phyloP scores from a whole-genome alignment of 2,113 vertebrate genomes.

The Euleptes europaea region DNA sequence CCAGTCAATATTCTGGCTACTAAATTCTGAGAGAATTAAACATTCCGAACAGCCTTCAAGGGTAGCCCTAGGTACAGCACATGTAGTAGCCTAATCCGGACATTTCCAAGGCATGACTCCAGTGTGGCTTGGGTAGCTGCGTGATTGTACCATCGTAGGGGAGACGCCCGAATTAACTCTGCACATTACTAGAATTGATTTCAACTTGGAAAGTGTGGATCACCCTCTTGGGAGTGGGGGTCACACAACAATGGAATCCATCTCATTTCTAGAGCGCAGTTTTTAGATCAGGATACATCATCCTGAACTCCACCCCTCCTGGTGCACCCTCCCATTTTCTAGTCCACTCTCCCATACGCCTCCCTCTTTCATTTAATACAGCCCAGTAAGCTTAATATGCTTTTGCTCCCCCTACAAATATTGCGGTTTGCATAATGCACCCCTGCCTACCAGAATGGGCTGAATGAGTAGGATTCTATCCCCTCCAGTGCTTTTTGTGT shows the following conservation, averaged over 20 bases:
- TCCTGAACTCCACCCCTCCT: not conserved
- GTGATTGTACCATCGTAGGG: too few species aligned
- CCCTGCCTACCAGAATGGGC: slow-evolving; percentile 15
- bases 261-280: not conserved
- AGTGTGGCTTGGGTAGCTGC: too few species aligned
- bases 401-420: slow-evolving; percentile 4
- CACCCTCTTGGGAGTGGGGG: not conserved
- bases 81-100: too few species aligned
- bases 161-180: not conserved
- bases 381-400: not conserved
- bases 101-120: too few species aligned
- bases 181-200: not conserved
- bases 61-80: too few species aligned
- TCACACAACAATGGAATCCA: not conserved
- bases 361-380: slow-evolving; percentile 34
- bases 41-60: too few species aligned
- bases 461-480: slow-evolving; percentile 10
- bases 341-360: slow-evolving; percentile 1
- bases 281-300: not conserved
- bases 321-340: not conserved
- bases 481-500: slow-evolving; percentile 14
- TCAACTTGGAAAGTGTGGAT: not conserved
- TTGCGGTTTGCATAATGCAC: not conserved
- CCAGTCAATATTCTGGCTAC: too few species aligned
- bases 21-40: too few species aligned